These are phyloP conservation scores for Oryzias melastigma DNA, from an alignment of 2,113 vertebrate genomes.

Conservation along the genomic window DNA sequence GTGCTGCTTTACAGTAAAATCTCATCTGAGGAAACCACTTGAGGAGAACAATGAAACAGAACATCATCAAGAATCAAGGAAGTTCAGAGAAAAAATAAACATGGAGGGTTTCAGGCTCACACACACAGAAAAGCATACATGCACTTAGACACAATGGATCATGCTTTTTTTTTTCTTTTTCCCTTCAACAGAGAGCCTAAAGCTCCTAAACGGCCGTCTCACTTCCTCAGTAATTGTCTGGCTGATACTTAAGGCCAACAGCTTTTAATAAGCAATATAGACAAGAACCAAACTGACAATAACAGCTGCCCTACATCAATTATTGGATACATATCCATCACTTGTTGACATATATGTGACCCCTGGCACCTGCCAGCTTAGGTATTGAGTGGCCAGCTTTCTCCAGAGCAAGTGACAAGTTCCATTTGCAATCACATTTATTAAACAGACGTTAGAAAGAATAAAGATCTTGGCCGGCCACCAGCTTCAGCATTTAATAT, in stretches of 20 bases:
- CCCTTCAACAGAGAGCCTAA: slow-evolving; percentile 32
- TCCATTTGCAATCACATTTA: slow-evolving; percentile 84
- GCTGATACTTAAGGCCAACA: slow-evolving; percentile 81
- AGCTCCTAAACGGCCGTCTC: slow-evolving; percentile 63
- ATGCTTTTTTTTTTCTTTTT: slow-evolving; percentile 31
- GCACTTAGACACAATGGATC: slow-evolving; percentile 59
- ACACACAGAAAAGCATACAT: slow-evolving; percentile 28
- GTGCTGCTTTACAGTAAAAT: slow-evolving; percentile 53
- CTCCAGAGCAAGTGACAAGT: slow-evolving; percentile 79
- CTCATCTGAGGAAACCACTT: slow-evolving; percentile 68
- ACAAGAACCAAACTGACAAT: slow-evolving; percentile 80
- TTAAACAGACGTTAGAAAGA: slow-evolving; percentile 83
- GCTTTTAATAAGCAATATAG: slow-evolving; percentile 84
- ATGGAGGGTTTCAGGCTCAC: slow-evolving; percentile 26
- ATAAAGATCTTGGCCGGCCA: slow-evolving; percentile 59
- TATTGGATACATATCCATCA: slow-evolving; percentile 94
- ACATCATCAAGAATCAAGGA: slow-evolving; percentile 48
- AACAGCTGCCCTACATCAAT: slow-evolving; percentile 81
- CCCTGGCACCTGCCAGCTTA: slow-evolving; percentile 80
- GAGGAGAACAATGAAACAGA: slow-evolving; percentile 65
- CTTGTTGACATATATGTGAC: slow-evolving; percentile 82
- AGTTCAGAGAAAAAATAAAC: slow-evolving; percentile 59
- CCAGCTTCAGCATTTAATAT: slow-evolving; percentile 66
- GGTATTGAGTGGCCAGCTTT: slow-evolving; percentile 77
- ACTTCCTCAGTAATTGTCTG: slow-evolving; percentile 76